Evolutionary conservation across 2,888 invertebrate species (phyloP).

Genomic region (Exephanes ischioxanthus): DNA sequence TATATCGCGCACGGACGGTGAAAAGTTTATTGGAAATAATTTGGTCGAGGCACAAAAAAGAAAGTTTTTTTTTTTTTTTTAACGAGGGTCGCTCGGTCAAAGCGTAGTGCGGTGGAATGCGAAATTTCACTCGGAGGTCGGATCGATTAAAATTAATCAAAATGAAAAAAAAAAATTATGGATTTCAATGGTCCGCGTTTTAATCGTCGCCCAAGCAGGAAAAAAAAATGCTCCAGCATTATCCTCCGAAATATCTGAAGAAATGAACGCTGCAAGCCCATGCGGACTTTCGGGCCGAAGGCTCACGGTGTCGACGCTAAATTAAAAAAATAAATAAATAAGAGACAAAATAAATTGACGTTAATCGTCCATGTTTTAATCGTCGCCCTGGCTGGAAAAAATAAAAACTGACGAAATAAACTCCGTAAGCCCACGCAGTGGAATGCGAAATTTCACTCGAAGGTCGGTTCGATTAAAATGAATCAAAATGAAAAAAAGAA

Average conservation of each 20-base stretch:
- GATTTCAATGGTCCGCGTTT: too few relatives aligned
- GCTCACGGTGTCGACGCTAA: background rate
- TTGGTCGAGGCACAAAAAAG: slow-evolving; percentile 82
- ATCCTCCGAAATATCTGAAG: background rate
- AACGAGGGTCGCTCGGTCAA: background rate
- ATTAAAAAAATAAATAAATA: too few relatives aligned
- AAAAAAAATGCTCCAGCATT: too few relatives aligned
- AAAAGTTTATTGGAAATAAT: slow-evolving; percentile 73
- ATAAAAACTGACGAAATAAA: background rate
- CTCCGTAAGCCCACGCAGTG: background rate
- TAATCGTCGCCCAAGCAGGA: too few relatives aligned
- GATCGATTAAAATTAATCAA: background rate
- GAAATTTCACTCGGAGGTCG: slow-evolving; percentile 65
- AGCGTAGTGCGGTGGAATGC: background rate
- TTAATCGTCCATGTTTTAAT: too few relatives aligned
- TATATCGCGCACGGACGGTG: slow-evolving; percentile 28
- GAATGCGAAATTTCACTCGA: slow-evolving; percentile 64
- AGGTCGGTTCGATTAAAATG: background rate
- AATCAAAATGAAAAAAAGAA: background rate
- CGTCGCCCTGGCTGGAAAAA: too few relatives aligned
- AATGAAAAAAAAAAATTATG: background rate
- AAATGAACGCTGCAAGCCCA: background rate
- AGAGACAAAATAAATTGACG: too few relatives aligned
- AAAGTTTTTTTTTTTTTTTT: slow-evolving; percentile 71
- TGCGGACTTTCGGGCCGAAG: background rate